phyloP scores from a whole-genome alignment of 1,140 invertebrate genomes.

The Drosophila murphyi region DNA sequence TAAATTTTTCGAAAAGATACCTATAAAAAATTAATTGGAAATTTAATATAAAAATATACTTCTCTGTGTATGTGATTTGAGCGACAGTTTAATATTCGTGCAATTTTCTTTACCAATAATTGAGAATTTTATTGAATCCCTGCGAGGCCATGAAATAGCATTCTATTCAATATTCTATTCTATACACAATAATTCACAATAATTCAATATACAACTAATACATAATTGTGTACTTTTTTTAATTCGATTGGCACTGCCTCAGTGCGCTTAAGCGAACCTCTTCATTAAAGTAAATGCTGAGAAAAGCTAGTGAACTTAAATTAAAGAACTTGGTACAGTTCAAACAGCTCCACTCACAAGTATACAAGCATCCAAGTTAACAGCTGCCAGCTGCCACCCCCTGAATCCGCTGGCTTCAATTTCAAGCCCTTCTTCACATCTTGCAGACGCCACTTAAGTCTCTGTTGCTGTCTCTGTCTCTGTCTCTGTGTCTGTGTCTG shows the following conservation, averaged over 20 bases:
- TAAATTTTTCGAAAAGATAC: too few species aligned
- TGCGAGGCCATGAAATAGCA: too few species aligned
- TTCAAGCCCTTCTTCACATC: not conserved
- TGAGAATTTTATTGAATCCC: too few species aligned
- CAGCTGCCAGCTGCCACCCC: not conserved
- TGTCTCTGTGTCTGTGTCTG: not conserved
- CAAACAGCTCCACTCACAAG: slow-evolving; percentile 3
- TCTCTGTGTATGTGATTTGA: too few species aligned
- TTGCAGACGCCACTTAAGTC: not conserved
- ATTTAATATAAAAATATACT: too few species aligned
- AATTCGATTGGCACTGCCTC: not conserved
- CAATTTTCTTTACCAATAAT: too few species aligned
- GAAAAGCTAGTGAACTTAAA: slow-evolving; percentile 6
- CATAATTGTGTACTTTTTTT: too few species aligned
- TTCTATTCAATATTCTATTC: too few species aligned
- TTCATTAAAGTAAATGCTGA: not conserved
- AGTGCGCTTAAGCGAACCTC: not conserved
- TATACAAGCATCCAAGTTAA: not conserved
- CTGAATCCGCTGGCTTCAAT: not conserved
- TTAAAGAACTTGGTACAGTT: slow-evolving; percentile 10
- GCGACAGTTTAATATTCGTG: too few species aligned
- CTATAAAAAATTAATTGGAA: too few species aligned
- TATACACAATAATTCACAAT: too few species aligned
- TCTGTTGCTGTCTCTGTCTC: not conserved
- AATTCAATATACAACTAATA: too few species aligned